phyloP scores from a whole-genome alignment of 2,888 invertebrate species.

The Hydraecia micacea region DNA sequence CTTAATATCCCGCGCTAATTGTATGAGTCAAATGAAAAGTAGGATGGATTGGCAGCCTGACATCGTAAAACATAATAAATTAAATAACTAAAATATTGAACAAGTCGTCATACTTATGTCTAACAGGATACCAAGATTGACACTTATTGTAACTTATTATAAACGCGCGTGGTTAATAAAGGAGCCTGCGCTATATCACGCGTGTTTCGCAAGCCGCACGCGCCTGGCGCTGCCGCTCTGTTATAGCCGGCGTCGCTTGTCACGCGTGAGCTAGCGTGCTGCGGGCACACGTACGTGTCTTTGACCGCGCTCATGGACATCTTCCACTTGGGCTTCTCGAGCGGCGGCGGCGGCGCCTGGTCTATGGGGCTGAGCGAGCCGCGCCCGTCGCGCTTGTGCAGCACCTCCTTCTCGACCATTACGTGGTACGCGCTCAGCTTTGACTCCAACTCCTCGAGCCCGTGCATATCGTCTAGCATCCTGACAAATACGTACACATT shows the following conservation, averaged over 20 bases:
- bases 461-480: slow-evolving; percentile 92
- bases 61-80: slow-evolving; percentile 28
- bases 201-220: slow-evolving; percentile 26
- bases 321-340: slow-evolving; percentile 92
- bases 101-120: slow-evolving; percentile 20
- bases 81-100: not conserved
- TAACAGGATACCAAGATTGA: slow-evolving; percentile 16
- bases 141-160: slow-evolving; percentile 1
- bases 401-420: slow-evolving; percentile 92
- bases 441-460: slow-evolving; percentile 94
- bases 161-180: slow-evolving; percentile 2
- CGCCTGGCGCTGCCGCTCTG: not conserved
- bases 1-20: slow-evolving; percentile 45
- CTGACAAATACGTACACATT: slow-evolving; percentile 77
- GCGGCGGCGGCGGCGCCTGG: slow-evolving; percentile 87
- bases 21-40: slow-evolving; percentile 45
- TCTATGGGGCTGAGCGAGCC: slow-evolving; percentile 84
- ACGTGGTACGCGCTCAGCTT: slow-evolving; percentile 95
- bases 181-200: slow-evolving; percentile 38
- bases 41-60: slow-evolving; percentile 26
- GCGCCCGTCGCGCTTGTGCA: slow-evolving; percentile 85
- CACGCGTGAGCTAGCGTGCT: slow-evolving; percentile 41
- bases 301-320: slow-evolving; percentile 92
- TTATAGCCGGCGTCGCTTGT: not conserved
- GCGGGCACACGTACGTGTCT: slow-evolving; percentile 81